A percentile compares a stretch with the other conserved stretches of the same genome.
Conservation (phyloP, 1,140 invertebrate genomes). For the Eupeodes corollae region DNA sequence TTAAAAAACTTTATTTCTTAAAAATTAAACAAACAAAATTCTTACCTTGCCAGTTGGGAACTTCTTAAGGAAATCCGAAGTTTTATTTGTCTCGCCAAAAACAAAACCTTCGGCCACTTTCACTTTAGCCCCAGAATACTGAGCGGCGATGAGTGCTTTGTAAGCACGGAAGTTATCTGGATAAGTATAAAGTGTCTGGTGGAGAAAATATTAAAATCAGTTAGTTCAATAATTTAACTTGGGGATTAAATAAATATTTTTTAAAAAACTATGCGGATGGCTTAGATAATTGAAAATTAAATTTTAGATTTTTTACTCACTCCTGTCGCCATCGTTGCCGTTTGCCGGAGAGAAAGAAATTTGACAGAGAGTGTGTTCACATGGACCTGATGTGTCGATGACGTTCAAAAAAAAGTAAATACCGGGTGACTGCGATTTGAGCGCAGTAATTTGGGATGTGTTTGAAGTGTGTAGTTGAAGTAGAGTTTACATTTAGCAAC, state of each 20-base stretch:
- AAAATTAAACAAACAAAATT: neutral
- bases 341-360: slow-evolving; percentile 16
- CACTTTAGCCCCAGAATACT: slow-evolving; percentile 82
- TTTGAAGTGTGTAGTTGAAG: too few species aligned
- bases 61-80: slow-evolving; percentile 75
- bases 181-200: slow-evolving; percentile 92
- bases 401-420: too few species aligned
- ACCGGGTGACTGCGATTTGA: too few species aligned
- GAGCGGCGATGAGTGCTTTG: slow-evolving; percentile 88
- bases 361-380: too few species aligned
- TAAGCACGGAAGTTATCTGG: slow-evolving; percentile 89
- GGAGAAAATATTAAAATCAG: neutral
- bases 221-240: neutral
- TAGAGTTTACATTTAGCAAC: too few species aligned
- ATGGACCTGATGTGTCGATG: too few species aligned
- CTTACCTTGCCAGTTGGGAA: slow-evolving; percentile 90
- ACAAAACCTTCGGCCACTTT: slow-evolving; percentile 77
- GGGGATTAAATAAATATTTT: slow-evolving; percentile 7
- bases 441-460: too few species aligned
- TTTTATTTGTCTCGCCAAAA: slow-evolving; percentile 89
- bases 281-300: slow-evolving; percentile 21
- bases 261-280: slow-evolving; percentile 11
- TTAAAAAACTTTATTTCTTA: too few species aligned
- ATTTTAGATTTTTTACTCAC: slow-evolving; percentile 21
- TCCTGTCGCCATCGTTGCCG: slow-evolving; percentile 36